phyloP scores from a whole-genome alignment of 2,888 invertebrate species.

The Cosmopolites sordidus region DNA sequence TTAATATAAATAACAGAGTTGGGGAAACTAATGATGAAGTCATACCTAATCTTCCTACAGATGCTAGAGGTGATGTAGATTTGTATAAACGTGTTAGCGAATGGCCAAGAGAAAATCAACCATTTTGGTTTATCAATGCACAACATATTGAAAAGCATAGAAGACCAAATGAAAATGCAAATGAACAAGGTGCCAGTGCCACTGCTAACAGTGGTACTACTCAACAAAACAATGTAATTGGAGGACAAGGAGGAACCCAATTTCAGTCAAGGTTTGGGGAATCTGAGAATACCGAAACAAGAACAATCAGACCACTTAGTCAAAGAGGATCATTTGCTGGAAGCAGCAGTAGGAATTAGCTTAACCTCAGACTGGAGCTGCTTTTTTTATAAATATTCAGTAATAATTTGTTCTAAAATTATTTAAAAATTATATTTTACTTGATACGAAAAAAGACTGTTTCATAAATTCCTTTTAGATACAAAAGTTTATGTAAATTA shows the following conservation, averaged over 20 bases:
- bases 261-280: conserved; percentile 12
- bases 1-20: conserved; percentile 51
- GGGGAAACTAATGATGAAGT: conserved; percentile 48
- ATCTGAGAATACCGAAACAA: conserved; percentile 6
- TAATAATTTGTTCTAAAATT: too few species aligned
- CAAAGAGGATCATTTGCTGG: conserved; percentile 12
- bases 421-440: too few species aligned
- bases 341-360: not conserved
- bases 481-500: too few species aligned
- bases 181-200: not conserved
- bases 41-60: conserved; percentile 55
- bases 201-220: not conserved
- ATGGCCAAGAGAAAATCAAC: conserved; percentile 63
- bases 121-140: conserved; percentile 71
- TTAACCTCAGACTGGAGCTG: not conserved
- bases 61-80: conserved; percentile 62
- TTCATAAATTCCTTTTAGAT: too few species aligned
- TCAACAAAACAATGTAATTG: not conserved
- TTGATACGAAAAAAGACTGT: too few species aligned
- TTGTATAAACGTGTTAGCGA: conserved; percentile 60
- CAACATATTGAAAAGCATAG: conserved; percentile 55
- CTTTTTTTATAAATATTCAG: too few species aligned
- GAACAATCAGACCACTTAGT: conserved; percentile 13
- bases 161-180: conserved; percentile 17
- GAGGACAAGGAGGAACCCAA: not conserved